Evolutionary conservation across 2,113 vertebrate genomes (phyloP), one percentile per base, ranked within the genome.

Genomic region (Danionella cerebrum): DNA sequence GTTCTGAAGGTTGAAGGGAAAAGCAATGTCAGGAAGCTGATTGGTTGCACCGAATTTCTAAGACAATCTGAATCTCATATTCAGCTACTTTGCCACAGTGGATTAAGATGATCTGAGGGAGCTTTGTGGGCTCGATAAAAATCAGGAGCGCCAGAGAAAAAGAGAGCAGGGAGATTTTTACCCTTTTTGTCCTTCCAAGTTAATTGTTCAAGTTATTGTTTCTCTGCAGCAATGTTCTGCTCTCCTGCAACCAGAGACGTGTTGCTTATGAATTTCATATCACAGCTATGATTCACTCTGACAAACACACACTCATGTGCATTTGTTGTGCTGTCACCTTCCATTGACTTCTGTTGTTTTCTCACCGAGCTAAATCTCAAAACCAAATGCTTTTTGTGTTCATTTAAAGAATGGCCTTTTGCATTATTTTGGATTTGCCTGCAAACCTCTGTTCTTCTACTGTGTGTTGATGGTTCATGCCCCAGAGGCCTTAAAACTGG

Each of bases 21-120:
- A 89, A 91, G 84, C 83, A 74, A 85, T 92, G 91, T 93, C 91
- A 93, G 91, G 87, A 89, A 89, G 89, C 90, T 92, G 91, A 93
- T 91, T 92, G 91, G 90, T 91, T 90, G 89, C 84, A 86, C 87
- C 78, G 90, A 90, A 91, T 91, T 91, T 91, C 90, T 87, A 86
- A 93, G 90, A 92, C 91, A 91, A 90, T 92, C 89, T 90, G 91
- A 92, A 93, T 92, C 91, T 91, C 89, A 92, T 92, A 93, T 92
- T 92, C 91, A 92, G 90, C 90, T 92, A 88, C 90, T 93, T 93
- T 92, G 91, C 91, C 91, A 93, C 91, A 91, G 90, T 93, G 91
- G 91, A 93, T 93, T 93, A 93, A 91, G 90, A 92, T 92, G 91
- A 93, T 93, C 90, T 93, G 86, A 92, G 87, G 83, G 84, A 86